Evolutionary conservation across 2,797 vertebrate genomes (phyloP), one percentile per base, ranked within the genome.

Genomic region (Helicolenus hilgendorfi): DNA sequence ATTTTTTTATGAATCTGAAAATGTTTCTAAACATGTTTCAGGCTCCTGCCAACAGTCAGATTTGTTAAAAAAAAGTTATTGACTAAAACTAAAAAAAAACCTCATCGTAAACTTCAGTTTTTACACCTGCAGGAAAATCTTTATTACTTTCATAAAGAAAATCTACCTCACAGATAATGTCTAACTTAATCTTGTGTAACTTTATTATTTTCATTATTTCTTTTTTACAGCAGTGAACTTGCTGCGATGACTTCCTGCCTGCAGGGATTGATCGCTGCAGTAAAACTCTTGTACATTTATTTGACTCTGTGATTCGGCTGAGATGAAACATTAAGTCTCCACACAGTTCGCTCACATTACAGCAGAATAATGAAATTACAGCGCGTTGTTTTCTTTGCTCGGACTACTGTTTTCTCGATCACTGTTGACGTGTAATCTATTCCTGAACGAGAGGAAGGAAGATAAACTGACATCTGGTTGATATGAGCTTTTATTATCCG

Each of bases 401-500:
- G 13, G 60, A 81, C 82, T 55, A 26, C 58, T 60, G 82, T 81
- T 71, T 69, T 33, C 71, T 73, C 88, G 83, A 84, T 92, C 76
- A 59, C 85, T 75, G 74, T 77, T 68, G 84, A 86, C 89, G 68
- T 55, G 68, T 89, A 84, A 85, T 94, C 82, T 86, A 79, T 90
- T 92, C 83, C 84, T 38, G 77, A 72, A 70, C 2, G 62, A 78
- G 72, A 64, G 83, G 79, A 79, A 65, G 71, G 24, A 79, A 85
- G 75, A 77, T 68, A 59, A 87, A 77, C 64, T 84, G 92, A 92
- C 89, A 89, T 84, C 63, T 59, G 31, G 11, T 67, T 83, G 79
- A 88, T 77, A 53, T 38, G 70, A 79, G 88, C 84, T 79, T 87
- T 93, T 88, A 94, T 92, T 91, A 90, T 71, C 63, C 38, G 22